Base-by-base conservation (phyloP, 2,797 vertebrate species). In the Dallia pectoralis region DNA sequence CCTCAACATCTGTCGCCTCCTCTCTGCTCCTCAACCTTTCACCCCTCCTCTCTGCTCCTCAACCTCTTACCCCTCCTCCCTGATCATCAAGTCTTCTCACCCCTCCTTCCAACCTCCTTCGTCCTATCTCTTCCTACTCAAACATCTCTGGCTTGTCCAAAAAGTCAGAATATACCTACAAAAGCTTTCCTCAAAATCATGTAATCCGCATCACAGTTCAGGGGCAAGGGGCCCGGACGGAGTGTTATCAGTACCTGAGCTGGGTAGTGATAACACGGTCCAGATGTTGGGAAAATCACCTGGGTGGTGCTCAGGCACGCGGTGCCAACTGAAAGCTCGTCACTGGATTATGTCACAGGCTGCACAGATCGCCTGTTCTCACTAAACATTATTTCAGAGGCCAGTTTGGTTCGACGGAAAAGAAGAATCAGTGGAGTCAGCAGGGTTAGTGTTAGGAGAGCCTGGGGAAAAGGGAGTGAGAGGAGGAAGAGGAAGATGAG, bases 121-220 rank as follows among this genome's bases (percentile, higher is more conserved):
- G n/a, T 19, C n/a, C 18, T 53, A 22, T 53, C 49, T 4, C 62
- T 40, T 75, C 76, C 70, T 70, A 70, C 73, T 62, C 69, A 64
- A 56, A 51, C 63, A 71, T 76, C 22, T 49, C 70, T 51, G 9
- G 33, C 74, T 74, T 79, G 73, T 72, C 69, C 51, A 51, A 44
- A 18, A 36, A 74, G 44, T 48, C 29, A 69, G 48, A 66, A 29
- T 18, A 49, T 29, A 48, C 59, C 36, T 7, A 25, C 16, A 48
- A 27, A 71, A 49, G 48, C 65, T 75, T 48, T 62, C 1, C 64
- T 67, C n/a, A 27, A 65, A 62, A 74, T 36, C 40, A 19, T 14
- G 67, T 44, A 62, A 56, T 36, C 74, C 1, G 44, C 71, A 67
- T 33, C 36, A 76, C 59, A 72, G 40, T 48, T 33, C 64, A 25